Evolutionary conservation across 2,888 invertebrate species (phyloP).

Genomic region (Drosophila quasianomalipes): DNA sequence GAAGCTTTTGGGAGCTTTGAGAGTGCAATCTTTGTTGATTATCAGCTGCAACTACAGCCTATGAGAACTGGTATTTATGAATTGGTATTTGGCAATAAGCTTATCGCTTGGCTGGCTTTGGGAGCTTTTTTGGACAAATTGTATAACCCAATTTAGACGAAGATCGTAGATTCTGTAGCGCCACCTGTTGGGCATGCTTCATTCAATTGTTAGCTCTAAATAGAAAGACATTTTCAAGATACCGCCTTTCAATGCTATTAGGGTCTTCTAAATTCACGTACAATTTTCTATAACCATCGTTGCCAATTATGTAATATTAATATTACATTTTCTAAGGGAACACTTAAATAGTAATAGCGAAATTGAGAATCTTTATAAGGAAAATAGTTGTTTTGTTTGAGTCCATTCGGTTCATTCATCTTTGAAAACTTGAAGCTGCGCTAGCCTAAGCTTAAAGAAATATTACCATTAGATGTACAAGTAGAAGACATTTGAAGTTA

Average conservation of each 20-base stretch:
- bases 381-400: not conserved
- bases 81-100: not conserved
- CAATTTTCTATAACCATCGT: not conserved
- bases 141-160: not conserved
- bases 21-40: not conserved
- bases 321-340: not conserved
- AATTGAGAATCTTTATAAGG: not conserved
- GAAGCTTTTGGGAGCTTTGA: not conserved
- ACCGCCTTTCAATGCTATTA: not conserved
- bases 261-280: not conserved
- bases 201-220: not conserved
- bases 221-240: not conserved
- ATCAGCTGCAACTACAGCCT: not conserved
- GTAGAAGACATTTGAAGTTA: not conserved
- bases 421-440: not conserved
- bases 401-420: not conserved
- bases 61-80: too few species aligned
- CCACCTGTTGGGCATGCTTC: not conserved
- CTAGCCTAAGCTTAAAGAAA: not conserved
- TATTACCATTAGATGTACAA: not conserved
- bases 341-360: not conserved
- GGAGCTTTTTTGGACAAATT: not conserved
- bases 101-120: not conserved
- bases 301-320: not conserved
- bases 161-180: not conserved